Conservation (phyloP, 2,797 vertebrate genomes). For the Acrossocheilus wenchowensis region DNA sequence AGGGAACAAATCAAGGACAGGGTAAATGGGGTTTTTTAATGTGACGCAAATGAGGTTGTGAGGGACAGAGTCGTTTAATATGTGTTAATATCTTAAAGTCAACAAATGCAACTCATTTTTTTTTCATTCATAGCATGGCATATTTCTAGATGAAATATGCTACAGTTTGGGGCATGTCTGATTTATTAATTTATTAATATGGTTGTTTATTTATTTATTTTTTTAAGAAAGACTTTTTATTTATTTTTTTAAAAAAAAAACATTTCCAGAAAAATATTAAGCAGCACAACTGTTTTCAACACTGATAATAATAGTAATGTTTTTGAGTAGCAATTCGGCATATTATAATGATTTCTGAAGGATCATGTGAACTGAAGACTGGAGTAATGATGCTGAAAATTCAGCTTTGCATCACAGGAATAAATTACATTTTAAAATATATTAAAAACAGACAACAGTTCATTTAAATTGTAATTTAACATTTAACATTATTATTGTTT, state of each 20-base stretch:
- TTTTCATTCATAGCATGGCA: background rate
- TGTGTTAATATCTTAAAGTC: slow-evolving; percentile 3
- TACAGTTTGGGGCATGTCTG: background rate
- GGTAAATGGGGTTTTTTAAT: slow-evolving; percentile 3
- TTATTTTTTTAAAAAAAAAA: too few species aligned
- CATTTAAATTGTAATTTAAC: too few species aligned
- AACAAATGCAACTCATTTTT: background rate
- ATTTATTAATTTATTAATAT: too few species aligned
- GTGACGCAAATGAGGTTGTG: background rate
- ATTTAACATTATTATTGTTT: too few species aligned
- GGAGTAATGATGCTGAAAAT: background rate
- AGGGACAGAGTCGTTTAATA: background rate
- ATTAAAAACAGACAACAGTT: too few species aligned
- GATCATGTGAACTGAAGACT: background rate
- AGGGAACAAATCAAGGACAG: slow-evolving; percentile 4
- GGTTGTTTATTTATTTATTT: too few species aligned
- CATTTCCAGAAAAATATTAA: background rate
- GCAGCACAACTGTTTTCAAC: background rate
- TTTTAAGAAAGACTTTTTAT: too few species aligned
- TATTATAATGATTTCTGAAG: background rate
- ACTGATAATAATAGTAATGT: background rate
- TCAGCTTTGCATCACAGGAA: too few species aligned
- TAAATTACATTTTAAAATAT: too few species aligned
- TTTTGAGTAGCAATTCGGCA: background rate
- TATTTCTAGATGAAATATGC: background rate